Evolutionary conservation across 2,113 vertebrate species (phyloP), one percentile per base, ranked within the genome.

Genomic region (Thalassarche chlororhynchos): DNA sequence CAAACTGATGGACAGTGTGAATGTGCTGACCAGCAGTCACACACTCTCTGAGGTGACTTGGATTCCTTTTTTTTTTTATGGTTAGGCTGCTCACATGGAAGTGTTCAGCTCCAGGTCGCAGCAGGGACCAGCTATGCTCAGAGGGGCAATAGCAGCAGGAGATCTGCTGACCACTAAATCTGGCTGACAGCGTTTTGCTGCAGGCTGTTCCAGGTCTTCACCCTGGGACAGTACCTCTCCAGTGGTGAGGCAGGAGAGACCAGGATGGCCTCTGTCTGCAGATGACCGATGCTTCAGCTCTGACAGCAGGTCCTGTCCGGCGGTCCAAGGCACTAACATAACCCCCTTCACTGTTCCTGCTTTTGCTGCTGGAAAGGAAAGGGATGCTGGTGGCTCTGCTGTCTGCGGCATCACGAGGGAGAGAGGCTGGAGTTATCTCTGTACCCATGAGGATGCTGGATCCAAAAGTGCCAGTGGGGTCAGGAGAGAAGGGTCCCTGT

Each of bases 391-490:
- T 34, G 75, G 42, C 55, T 40, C 55, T 84, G 58, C 58, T 69
- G 25, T 12, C 42, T 32, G 21, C 0, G 4, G 17, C 32, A 44
- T 38, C 31, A 18, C 0, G 1, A 78, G 19, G 78, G 25, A 55
- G 17, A 25, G 38, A 6, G 26, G 38, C 62, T 87, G 46, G 58
- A 65, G 26, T 34, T 66, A 18, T 1, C 23, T n/a, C 18, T 60
- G 70, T 21, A 17, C 26, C 54, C 31, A 3, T 18, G 40, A 66
- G 46, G 21, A 7, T 17, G 20, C 40, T 84, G 81, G 38, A 38
- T 26, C 55, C 55, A 40, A 55, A 49, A 54, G 32, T 14, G 3
- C 4, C 24, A 3, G 8, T 14, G 60, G 26, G n/a, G 7, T n/a
- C 21, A 51, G 82, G 34, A 75, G 5, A 23, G 24, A 54, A 68